phyloP scores from a whole-genome alignment of 2,797 vertebrate genomes.

The Podarcis lilfordi region DNA sequence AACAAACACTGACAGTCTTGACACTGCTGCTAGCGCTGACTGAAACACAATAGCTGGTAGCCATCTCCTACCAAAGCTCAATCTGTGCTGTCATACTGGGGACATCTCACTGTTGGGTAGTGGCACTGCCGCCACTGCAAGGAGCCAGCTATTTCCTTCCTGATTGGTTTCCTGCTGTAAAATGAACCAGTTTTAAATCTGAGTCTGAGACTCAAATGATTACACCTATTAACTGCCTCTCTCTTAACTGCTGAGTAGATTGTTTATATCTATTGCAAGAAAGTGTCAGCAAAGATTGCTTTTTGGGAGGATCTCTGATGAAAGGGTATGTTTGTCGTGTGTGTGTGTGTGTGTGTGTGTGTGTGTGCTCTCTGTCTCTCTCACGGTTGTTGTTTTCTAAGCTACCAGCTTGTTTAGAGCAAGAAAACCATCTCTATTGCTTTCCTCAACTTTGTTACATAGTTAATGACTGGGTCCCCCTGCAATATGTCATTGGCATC shows the following conservation, averaged over 20 bases:
- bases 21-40: neutral
- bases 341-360: too few relatives aligned
- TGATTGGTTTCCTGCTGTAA: conserved; percentile 1
- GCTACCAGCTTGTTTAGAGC: neutral
- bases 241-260: neutral
- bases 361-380: too few relatives aligned
- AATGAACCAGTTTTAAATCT: neutral
- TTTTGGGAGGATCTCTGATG: neutral
- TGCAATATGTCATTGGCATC: too few relatives aligned
- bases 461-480: too few relatives aligned
- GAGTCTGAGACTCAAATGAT: neutral
- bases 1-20: conserved; percentile 36
- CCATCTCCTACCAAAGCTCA: conserved; percentile 31
- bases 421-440: neutral
- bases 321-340: neutral
- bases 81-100: conserved; percentile 14
- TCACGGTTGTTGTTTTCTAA: neutral
- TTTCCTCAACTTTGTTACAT: too few relatives aligned
- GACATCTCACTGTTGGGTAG: conserved; percentile 26
- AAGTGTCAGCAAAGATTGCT: neutral
- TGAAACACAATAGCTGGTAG: neutral
- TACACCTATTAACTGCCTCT: neutral
- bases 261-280: neutral
- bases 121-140: conserved; percentile 26
- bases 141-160: neutral